Percentiles rank a stretch among this genome's conserved stretches.
These are phyloP conservation scores for Limnodromus scolopaceus DNA, from an alignment of 2,797 vertebrate genomes.

Conservation along the genomic window DNA sequence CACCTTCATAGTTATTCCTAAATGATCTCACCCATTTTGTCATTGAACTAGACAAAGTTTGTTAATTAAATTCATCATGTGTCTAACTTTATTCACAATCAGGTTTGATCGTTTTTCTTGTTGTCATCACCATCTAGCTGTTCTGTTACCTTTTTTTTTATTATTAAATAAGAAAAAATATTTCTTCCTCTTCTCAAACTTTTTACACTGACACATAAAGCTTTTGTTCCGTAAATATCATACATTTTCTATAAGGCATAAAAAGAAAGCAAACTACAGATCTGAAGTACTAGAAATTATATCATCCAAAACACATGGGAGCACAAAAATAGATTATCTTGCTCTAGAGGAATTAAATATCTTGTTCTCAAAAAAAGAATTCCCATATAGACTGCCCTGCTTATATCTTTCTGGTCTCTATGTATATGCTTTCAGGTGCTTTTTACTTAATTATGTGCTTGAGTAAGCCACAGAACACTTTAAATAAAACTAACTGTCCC, in stretches of 20 bases:
- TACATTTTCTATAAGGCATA: background rate
- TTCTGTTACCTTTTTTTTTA: background rate
- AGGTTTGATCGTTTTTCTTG: background rate
- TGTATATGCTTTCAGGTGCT: background rate
- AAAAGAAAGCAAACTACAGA: background rate
- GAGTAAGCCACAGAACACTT: background rate
- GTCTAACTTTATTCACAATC: background rate
- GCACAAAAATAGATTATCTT: background rate
- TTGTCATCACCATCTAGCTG: background rate
- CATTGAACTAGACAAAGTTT: background rate
- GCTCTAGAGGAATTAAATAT: background rate
- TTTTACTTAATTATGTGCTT: constrained; percentile 10
- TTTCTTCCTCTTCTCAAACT: background rate
- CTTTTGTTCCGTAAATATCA: background rate
- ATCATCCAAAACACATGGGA: background rate
- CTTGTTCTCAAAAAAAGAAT: background rate
- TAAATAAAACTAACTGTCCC: background rate
- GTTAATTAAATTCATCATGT: background rate
- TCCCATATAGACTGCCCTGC: background rate
- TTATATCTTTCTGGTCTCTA: background rate
- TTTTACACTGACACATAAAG: background rate
- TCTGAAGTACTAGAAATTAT: background rate
- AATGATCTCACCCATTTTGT: background rate
- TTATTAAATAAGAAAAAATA: accelerated
- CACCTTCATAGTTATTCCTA: background rate